A percentile compares a stretch with the other conserved stretches of the same genome.
phyloP scores from a whole-genome alignment of 2,113 vertebrate genomes.

The Cynopterus brachyotis region DNA sequence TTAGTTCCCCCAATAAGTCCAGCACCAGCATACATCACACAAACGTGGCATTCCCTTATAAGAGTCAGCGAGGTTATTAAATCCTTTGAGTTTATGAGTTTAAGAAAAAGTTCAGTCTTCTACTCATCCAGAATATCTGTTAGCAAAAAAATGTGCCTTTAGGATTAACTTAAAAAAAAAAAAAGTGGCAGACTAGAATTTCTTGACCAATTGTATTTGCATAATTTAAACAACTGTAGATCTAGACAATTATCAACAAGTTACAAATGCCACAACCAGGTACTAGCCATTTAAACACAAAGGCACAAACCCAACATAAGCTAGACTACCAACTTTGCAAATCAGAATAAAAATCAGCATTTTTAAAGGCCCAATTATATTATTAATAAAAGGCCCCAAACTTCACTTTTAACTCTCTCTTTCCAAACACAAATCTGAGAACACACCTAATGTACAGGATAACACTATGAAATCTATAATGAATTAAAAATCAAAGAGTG shows the following conservation, averaged over 20 bases:
- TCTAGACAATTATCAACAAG: constrained; percentile 32
- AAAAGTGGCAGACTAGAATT: not conserved
- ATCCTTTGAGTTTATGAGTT: not conserved
- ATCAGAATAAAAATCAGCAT: constrained; percentile 36
- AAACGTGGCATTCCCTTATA: not conserved
- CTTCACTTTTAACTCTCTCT: not conserved
- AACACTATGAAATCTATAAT: constrained; percentile 66
- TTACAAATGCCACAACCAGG: constrained; percentile 32
- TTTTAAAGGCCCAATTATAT: constrained; percentile 39
- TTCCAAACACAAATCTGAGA: constrained; percentile 60
- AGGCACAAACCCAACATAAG: constrained; percentile 7
- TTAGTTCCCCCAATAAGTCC: constrained; percentile 7
- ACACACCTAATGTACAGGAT: constrained; percentile 36
- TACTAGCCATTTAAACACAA: constrained; percentile 32
- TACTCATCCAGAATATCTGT: not conserved
- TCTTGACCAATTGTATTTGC: constrained; percentile 1
- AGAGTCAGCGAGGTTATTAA: not conserved
- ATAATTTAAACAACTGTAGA: constrained; percentile 29
- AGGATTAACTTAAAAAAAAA: not conserved
- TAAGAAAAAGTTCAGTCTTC: constrained; percentile 16
- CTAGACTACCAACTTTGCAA: constrained; percentile 8
- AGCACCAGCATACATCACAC: not conserved
- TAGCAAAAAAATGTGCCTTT: not conserved
- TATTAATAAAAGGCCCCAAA: constrained; percentile 52
- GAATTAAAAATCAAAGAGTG: constrained; percentile 79